phyloP scores from a whole-genome alignment of 2,888 invertebrate species.

The Rhimphoctona megacephalus region DNA sequence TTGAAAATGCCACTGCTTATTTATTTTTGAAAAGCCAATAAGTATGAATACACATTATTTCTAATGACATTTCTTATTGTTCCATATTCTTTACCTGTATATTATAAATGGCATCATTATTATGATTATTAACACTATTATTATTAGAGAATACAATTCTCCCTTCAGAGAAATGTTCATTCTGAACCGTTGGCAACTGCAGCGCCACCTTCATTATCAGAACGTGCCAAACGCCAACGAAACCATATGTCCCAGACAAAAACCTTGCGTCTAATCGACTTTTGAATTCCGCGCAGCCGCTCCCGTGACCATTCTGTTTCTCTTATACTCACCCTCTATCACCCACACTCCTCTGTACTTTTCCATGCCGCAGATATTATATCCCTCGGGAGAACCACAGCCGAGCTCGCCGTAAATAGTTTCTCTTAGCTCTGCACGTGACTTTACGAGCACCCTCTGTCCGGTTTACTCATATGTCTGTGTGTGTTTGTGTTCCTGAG shows the following conservation, averaged over 20 bases:
- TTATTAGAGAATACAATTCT: slow-evolving; percentile 5
- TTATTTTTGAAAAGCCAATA: slow-evolving; percentile 11
- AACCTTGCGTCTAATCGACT: slow-evolving; percentile 67
- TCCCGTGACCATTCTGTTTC: slow-evolving; percentile 47
- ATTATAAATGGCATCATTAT: background rate
- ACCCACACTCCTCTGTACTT: slow-evolving; percentile 36
- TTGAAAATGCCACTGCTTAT: slow-evolving; percentile 28
- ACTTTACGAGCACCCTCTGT: slow-evolving; percentile 65
- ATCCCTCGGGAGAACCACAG: slow-evolving; percentile 66
- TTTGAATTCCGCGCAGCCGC: slow-evolving; percentile 63
- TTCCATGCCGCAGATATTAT: slow-evolving; percentile 58
- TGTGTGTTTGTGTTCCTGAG: background rate
- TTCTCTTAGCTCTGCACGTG: slow-evolving; percentile 69
- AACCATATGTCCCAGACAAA: slow-evolving; percentile 40
- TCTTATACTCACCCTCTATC: background rate
- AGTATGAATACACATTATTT: background rate
- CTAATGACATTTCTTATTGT: background rate
- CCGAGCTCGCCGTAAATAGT: slow-evolving; percentile 66
- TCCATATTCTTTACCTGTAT: background rate
- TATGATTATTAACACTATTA: slow-evolving; percentile 4
- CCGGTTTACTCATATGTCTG: background rate
- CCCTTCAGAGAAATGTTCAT: background rate
- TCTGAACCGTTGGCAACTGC: background rate
- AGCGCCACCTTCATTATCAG: slow-evolving; percentile 31
- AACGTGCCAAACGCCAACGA: slow-evolving; percentile 24